Base-by-base conservation (phyloP, 2,888 invertebrate genomes). In the Cryptocephalus moraei region DNA sequence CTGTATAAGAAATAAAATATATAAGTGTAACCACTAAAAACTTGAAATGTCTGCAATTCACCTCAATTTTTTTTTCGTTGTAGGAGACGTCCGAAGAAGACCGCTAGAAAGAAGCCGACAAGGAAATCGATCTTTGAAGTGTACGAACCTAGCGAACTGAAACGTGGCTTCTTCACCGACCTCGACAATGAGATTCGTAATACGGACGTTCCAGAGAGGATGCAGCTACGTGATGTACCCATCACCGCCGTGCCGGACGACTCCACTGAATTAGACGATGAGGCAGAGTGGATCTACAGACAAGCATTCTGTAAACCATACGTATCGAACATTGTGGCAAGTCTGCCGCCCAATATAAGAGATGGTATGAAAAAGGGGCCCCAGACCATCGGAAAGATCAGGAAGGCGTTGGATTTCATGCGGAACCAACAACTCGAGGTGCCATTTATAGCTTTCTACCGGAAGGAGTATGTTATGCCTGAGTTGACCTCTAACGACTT, bases 401-500 rank as follows among this genome's bases (percentile, higher is more conserved):
- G 87, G 41, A 92, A 94, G 68, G 92, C 93, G 0, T 72, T 99
- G 14, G 92, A 95, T 63, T 95, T 95, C 65, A 95, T 99, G 82
- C 75, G 96, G 38, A 95, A 94, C 67, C 91, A 95, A 63, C 86
- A 90, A 42, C 75, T 94, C 55, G 97, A 99, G 74, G 95, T 97
- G 39, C 97, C 99, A 0, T 99, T 99, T 69, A 99, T 99, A 60
- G 93, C 94, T 0, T 96, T 95, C 71, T 99, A 99, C 67, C 81
- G 97, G 31, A 99, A 99, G 69, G 99, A 99, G 69, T 94, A 94
- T 61, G 92, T 97, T 0, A 86, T 91, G 61, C 93, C 94, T 0
- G 95, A 96, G 62, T 73, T 99, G 14, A 90, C 84, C 57, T 91
- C 95, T 45, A 91, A 91, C 61, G 97, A 99, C 65, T 73, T 99